phyloP scores from a whole-genome alignment of 2,113 vertebrate genomes.

The Ranitomeya imitator region DNA sequence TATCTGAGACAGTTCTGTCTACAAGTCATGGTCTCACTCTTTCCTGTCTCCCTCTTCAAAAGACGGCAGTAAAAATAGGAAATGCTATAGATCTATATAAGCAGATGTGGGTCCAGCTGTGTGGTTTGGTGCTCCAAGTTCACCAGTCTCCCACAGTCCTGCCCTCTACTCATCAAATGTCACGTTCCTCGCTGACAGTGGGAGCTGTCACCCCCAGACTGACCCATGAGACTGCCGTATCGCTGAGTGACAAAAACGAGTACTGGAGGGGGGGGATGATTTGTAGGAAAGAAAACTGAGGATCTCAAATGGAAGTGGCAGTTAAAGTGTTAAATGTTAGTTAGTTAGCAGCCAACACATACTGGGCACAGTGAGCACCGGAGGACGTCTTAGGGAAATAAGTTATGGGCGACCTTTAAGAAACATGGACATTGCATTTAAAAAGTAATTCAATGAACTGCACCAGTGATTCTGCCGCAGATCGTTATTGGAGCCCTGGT shows the following conservation, averaged over 20 bases:
- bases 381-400: not conserved
- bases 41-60: slow-evolving; percentile 36
- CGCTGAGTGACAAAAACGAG: slow-evolving; percentile 21
- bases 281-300: not conserved
- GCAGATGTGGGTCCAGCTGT: slow-evolving; percentile 45
- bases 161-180: slow-evolving; percentile 33
- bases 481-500: not conserved
- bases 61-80: slow-evolving; percentile 30
- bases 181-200: slow-evolving; percentile 50
- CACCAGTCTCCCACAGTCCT: slow-evolving; percentile 54
- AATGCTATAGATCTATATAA: slow-evolving; percentile 49
- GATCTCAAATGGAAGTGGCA: not conserved
- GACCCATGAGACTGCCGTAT: slow-evolving; percentile 37
- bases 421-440: too few relatives aligned
- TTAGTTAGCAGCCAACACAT: not conserved
- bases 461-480: not conserved
- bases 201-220: slow-evolving; percentile 29
- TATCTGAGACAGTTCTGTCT: slow-evolving; percentile 27
- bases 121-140: slow-evolving; percentile 26
- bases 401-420: not conserved
- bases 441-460: not conserved
- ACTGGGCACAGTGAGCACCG: not conserved
- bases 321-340: slow-evolving; percentile 15
- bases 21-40: slow-evolving; percentile 18
- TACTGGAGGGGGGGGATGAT: not conserved